Conservation (phyloP, 1,140 invertebrate species). For the Phymorhynchus buccinoides region DNA sequence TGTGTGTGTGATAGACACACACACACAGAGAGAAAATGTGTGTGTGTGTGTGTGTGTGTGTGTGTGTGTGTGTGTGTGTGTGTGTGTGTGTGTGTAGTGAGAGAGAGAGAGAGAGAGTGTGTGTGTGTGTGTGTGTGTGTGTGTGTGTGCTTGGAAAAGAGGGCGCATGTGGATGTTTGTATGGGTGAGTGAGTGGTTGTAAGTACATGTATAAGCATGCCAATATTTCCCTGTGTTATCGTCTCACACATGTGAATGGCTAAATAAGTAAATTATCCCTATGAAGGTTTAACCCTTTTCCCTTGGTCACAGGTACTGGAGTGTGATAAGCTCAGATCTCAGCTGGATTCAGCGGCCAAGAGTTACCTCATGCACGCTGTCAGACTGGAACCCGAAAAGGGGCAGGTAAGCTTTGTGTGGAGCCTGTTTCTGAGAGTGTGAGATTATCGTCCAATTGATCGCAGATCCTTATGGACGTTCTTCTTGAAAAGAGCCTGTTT, state of each 20-base stretch:
- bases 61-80: conserved; percentile 6
- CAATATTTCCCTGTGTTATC: not conserved
- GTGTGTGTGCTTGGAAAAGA: not conserved
- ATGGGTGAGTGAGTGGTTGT: not conserved
- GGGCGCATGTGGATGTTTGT: not conserved
- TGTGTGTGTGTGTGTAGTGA: conserved; percentile 8
- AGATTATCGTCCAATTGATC: no score
- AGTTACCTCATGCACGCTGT: conserved; percentile 59
- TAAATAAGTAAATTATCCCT: no score
- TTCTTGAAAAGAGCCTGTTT: no score
- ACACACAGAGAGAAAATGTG: not conserved
- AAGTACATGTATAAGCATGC: not conserved
- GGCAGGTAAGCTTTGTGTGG: conserved; percentile 58
- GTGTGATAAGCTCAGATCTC: conserved; percentile 51
- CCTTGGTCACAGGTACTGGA: conserved; percentile 56
- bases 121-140: not conserved
- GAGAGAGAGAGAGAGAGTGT: not conserved
- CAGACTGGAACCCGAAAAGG: conserved; percentile 50
- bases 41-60: not conserved
- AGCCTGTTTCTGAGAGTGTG: not conserved
- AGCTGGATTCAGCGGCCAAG: conserved; percentile 62
- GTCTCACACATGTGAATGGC: not conserved
- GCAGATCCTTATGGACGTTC: no score
- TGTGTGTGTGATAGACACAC: not conserved
- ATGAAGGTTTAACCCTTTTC: not conserved